phyloP scores from a whole-genome alignment of 23 tunicate genomes.

The Botrylloides violaceus region DNA sequence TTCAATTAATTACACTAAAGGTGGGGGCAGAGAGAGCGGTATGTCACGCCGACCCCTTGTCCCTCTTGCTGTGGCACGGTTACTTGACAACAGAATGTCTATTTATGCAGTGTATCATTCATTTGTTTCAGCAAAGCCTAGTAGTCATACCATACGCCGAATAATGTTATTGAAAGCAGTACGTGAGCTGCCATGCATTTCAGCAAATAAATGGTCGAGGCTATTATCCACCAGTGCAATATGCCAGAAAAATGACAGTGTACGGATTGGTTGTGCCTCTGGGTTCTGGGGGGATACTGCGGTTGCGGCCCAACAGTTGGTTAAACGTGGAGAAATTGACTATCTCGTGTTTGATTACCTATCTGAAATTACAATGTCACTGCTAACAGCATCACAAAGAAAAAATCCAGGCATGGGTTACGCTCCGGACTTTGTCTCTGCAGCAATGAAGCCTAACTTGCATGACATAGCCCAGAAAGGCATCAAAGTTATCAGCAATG shows the following conservation, averaged over 20 bases:
- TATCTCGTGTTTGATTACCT: conserved; percentile 82
- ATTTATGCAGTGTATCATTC: too few relatives aligned
- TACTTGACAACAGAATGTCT: too few relatives aligned
- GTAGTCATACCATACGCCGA: too few relatives aligned
- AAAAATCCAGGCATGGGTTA: conserved; percentile 70
- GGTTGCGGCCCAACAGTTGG: conserved; percentile 60
- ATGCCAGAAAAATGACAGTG: conserved; percentile 1
- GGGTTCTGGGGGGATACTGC: conserved; percentile 96
- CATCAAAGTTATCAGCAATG: conserved; percentile 69
- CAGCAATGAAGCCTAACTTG: conserved; percentile 52
- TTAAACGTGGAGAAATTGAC: conserved; percentile 62
- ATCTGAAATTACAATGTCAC: conserved; percentile 97
- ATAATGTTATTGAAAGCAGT: not conserved
- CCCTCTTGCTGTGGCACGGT: too few relatives aligned
- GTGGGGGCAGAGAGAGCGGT: too few relatives aligned
- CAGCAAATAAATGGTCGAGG: not conserved
- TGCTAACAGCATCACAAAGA: conserved; percentile 60
- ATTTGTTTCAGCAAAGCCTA: too few relatives aligned
- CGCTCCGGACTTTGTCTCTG: conserved; percentile 83
- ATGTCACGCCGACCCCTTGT: too few relatives aligned
- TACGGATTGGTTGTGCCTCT: conserved; percentile 87
- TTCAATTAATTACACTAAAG: too few relatives aligned
- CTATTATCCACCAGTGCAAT: not conserved
- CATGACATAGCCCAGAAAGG: conserved; percentile 31
- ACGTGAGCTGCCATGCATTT: not conserved